Percentiles rank a stretch among this genome's conserved stretches.
Evolutionary conservation across 2,113 vertebrate species (phyloP).

Genomic region (Euleptes europaea): DNA sequence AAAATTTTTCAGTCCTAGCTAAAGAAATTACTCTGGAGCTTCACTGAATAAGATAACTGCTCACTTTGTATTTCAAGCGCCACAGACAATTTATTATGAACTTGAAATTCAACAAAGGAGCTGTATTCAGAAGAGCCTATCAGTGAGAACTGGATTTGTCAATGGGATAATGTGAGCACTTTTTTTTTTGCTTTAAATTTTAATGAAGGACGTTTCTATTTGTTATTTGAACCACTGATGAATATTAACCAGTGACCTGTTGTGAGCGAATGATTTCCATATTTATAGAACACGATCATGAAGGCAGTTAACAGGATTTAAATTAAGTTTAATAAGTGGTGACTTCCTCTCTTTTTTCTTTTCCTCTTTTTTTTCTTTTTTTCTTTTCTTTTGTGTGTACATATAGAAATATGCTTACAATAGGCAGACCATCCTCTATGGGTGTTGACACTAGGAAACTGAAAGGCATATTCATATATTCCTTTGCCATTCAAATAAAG

Average conservation of each 20-base stretch:
- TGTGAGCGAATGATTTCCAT: constrained; percentile 1
- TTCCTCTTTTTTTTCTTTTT: too few relatives aligned
- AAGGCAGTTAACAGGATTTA: constrained; percentile 6
- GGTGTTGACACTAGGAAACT: background rate
- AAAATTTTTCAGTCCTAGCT: background rate
- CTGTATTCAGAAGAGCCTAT: background rate
- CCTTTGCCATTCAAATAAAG: background rate
- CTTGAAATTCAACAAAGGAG: constrained; percentile 1
- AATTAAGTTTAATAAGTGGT: background rate
- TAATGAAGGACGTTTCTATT: constrained; percentile 9
- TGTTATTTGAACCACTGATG: background rate
- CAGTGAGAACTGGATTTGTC: background rate
- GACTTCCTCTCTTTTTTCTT: background rate
- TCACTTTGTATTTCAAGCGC: background rate
- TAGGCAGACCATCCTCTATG: background rate
- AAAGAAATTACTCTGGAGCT: background rate
- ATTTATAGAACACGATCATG: background rate
- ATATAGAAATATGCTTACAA: background rate
- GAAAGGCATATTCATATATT: background rate
- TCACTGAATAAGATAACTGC: constrained; percentile 1
- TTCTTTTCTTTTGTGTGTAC: background rate
- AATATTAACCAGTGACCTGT: background rate
- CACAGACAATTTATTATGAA: background rate
- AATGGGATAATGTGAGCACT: background rate
- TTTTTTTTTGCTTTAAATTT: background rate